Evolutionary conservation across 1,140 invertebrate species (phyloP).

Genomic region (Potamilus streckersoni): DNA sequence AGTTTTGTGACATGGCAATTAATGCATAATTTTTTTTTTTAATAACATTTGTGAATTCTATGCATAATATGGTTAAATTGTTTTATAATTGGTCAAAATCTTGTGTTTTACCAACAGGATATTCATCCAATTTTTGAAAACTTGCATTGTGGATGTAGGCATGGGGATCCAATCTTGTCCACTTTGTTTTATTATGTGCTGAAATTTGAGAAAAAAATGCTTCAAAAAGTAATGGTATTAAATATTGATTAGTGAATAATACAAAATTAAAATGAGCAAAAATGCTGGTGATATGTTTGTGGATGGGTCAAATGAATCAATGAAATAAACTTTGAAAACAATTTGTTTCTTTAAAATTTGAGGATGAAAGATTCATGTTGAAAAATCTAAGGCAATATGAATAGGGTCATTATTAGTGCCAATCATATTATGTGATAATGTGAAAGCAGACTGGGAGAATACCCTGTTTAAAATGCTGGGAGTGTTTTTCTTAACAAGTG

Average conservation of each 20-base stretch:
- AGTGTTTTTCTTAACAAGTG: too few species aligned
- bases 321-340: conserved; percentile 1
- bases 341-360: conserved; percentile 22
- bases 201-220: conserved; percentile 18
- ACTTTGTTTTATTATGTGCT: conserved; percentile 20
- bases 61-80: conserved; percentile 19
- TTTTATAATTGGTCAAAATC: conserved; percentile 24
- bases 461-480: too few species aligned
- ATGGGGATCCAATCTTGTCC: conserved; percentile 14
- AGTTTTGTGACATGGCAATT: conserved; percentile 21
- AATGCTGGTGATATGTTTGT: conserved; percentile 29
- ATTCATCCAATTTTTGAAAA: conserved; percentile 20
- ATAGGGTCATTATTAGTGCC: conserved; percentile 8
- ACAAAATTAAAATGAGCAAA: conserved; percentile 5
- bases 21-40: conserved; percentile 13
- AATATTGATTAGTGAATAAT: conserved; percentile 17
- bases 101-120: conserved; percentile 17
- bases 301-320: conserved; percentile 26
- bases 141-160: conserved; percentile 14
- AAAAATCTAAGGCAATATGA: conserved; percentile 26
- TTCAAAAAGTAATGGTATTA: conserved; percentile 19
- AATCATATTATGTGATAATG: too few species aligned
- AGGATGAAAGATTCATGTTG: conserved; percentile 17
- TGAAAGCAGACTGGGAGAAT: too few species aligned
- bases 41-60: conserved; percentile 21